Base-by-base conservation (phyloP, 2,113 vertebrate genomes). In the Neotragus pygmaeus region DNA sequence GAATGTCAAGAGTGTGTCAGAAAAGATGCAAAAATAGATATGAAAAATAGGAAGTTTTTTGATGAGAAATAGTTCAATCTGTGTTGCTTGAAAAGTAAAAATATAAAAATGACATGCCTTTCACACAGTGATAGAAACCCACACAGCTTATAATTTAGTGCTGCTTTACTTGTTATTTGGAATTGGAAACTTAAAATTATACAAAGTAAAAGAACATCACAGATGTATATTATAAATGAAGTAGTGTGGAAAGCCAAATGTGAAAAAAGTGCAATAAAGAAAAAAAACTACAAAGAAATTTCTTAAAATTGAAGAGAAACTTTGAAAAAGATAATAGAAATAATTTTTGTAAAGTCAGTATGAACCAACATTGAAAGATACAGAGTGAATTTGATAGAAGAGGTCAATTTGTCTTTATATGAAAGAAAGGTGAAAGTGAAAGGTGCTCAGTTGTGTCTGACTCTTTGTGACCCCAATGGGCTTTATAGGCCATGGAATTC, bases 1-100 rank as follows among this genome's bases (percentile, higher is more conserved):
- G 66, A 80, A 96, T 92, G 57, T 93, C 90, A 89, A 87, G 62
- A 78, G 4, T 94, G 7, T 91, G 43, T 94, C 82, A 97, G 43
- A 91, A 96, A 92, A 95, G 19, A 95, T 62, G 9, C 19, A 96
- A 92, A 96, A 96, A 84, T 90, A 97, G 84, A 90, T 28, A 39
- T 83, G 55, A 88, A 95, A 94, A 95, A 97, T 14, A 94, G 39
- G 39, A 92, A 95, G 15, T 66, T 33, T 92, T 96, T 94, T 88
- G 5, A 89, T 93, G 66, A 55, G 6, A 16, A 88, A 90, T 85
- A 88, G 51, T 88, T 97, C 80, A 91, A 58, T 90, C 30, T 47
- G 30, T 60, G n/a, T 90, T 84, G 17, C 80, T 92, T 93, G 82
- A 73, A 95, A 93, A 43, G 73, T 86, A 95, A 96, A 97, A 95